phyloP scores from a whole-genome alignment of 2,888 invertebrate species.

The Amaurobius ferox region DNA sequence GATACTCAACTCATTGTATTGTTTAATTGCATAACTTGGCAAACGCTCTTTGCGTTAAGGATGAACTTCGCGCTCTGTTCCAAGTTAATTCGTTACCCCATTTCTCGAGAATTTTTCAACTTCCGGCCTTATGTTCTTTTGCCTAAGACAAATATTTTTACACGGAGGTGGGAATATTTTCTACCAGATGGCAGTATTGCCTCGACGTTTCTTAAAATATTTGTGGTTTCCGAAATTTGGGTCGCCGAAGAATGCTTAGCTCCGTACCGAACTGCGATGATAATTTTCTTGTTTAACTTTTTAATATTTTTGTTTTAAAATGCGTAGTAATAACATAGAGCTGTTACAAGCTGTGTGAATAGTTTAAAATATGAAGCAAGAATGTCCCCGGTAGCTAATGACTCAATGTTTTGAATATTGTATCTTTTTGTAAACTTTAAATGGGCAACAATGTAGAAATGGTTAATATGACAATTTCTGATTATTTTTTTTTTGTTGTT shows the following conservation, averaged over 20 bases:
- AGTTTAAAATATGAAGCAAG: too few relatives aligned
- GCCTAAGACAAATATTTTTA: not conserved
- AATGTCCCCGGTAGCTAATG: too few relatives aligned
- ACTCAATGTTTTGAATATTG: too few relatives aligned
- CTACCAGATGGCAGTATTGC: constrained; percentile 16
- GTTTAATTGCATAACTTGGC: too few relatives aligned
- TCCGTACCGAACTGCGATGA: not conserved
- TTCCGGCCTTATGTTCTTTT: constrained; percentile 11
- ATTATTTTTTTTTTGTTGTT: too few relatives aligned
- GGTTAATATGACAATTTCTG: too few relatives aligned
- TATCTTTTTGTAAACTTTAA: too few relatives aligned
- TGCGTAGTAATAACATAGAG: too few relatives aligned
- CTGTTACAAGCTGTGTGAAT: too few relatives aligned
- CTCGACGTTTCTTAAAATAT: not conserved
- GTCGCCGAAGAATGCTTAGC: not conserved
- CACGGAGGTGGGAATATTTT: not conserved
- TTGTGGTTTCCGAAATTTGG: not conserved
- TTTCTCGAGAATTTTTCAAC: constrained; percentile 8
- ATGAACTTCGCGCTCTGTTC: not conserved
- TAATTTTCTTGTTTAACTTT: not conserved
- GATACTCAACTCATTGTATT: too few relatives aligned
- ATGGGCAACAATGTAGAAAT: too few relatives aligned
- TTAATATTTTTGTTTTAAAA: too few relatives aligned
- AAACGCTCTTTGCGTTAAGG: not conserved
- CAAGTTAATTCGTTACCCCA: not conserved